These are phyloP conservation scores for Rhynchopsitta pachyrhyncha DNA, from an alignment of 2,113 vertebrate genomes.

Conservation along the genomic window DNA sequence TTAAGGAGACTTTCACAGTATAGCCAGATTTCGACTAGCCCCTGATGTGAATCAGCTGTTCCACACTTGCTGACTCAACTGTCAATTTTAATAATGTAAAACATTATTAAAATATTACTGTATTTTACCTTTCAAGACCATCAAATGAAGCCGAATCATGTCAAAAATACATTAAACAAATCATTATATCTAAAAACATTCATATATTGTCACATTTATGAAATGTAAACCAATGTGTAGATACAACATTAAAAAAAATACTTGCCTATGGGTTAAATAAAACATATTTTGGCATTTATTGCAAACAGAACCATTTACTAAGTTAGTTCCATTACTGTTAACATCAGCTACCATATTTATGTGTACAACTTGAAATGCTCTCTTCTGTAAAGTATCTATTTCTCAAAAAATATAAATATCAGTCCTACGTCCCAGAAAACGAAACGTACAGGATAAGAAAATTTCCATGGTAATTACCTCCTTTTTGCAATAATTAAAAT, in stretches of 20 bases:
- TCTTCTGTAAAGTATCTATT: not conserved
- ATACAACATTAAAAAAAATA: not conserved
- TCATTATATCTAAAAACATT: not conserved
- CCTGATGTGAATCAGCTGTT: slow-evolving; percentile 6
- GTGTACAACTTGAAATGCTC: not conserved
- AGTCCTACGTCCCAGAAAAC: not conserved
- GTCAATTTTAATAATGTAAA: not conserved
- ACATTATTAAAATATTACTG: not conserved
- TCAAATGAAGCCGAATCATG: not conserved
- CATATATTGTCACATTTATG: not conserved
- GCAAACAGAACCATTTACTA: not conserved
- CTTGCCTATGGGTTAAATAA: not conserved
- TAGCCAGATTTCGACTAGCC: not conserved
- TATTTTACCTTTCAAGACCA: slow-evolving; percentile 65
- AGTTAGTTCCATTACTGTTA: not conserved
- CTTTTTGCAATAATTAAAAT: not conserved
- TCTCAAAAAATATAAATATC: not conserved
- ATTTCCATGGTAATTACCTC: not conserved
- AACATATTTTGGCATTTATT: not conserved
- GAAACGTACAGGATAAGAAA: not conserved
- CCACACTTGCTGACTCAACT: not conserved
- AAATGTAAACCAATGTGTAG: not conserved
- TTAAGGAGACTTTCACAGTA: slow-evolving; percentile 8
- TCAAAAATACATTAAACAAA: not conserved
- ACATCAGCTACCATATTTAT: not conserved